Evolutionary conservation across 1,140 invertebrate genomes (phyloP), one percentile per base, ranked within the genome.

Genomic region (Heliconius congener): DNA sequence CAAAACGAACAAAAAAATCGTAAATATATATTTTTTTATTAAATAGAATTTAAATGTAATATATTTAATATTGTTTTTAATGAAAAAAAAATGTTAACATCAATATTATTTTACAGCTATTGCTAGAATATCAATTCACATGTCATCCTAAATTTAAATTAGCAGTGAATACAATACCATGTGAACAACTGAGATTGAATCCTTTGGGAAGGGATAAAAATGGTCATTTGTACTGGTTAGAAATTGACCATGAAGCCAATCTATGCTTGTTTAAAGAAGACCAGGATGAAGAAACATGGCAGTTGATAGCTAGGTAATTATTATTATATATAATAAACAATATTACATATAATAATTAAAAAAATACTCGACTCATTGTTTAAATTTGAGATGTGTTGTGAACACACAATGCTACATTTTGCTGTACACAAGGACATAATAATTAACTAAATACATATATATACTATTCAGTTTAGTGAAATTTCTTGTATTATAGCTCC

Each of bases 41-140:
- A 46, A 46, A 16, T 4, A 46, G 42, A 46, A 46, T 46, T 46
- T 46, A 16, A 46, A 46, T 46, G 42, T 46, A 4, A 16, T 46
- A 5, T 46, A 16, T 46, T 46, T 46, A 8, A 52, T 52, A 52
- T 6, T 19, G 16, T 52, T 52, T 19, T 52, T 19, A 9, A n/a
- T n/a, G 13, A 23, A 57, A 11, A 57, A 23, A 11, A 57, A 2
- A 57, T 23, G 9, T 23, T 11, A 52, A 52, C 19, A 19, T 19
- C 8, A 52, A 52, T 52, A 23, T 57, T 57, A 52, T 73, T 83
- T 82, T 83, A 23, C 89, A 99, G 98, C 96, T 97, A 89, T 94
- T 99, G 71, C 94, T 99, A 81, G 99, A 99, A 95, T 96, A 97
- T 84, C 99, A 99, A 93, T 99, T 99, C 95, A 98, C 99, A 89